Conservation (phyloP, 2,888 invertebrate genomes). For the Cryptocephalus moraei region DNA sequence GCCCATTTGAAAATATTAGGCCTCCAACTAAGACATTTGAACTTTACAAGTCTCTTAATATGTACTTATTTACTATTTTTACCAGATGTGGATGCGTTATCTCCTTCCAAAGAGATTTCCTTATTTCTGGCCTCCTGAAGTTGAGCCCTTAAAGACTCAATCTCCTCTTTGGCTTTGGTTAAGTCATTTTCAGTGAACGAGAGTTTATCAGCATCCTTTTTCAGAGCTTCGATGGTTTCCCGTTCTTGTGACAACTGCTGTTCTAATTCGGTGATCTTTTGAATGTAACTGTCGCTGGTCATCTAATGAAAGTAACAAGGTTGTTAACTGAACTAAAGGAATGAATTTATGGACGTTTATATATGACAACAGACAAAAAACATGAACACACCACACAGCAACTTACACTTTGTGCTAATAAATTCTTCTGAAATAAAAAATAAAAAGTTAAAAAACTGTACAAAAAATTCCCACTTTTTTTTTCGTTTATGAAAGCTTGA, state of each 20-base stretch:
- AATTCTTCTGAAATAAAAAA: constrained; percentile 36
- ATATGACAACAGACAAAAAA: neutral
- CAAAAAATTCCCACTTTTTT: neutral
- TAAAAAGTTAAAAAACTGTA: constrained; percentile 1
- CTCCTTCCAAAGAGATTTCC: constrained; percentile 21
- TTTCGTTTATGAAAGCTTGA: neutral
- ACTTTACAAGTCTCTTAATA: neutral
- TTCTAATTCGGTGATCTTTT: constrained; percentile 43
- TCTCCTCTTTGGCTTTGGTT: constrained; percentile 49
- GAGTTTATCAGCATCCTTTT: constrained; percentile 45
- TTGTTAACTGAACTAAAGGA: neutral
- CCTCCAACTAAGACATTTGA: neutral
- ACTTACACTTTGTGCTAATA: constrained; percentile 42
- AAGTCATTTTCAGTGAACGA: constrained; percentile 59
- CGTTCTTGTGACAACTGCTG: constrained; percentile 37
- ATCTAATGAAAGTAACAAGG: constrained; percentile 30
- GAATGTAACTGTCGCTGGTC: constrained; percentile 38
- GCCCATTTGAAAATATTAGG: neutral
- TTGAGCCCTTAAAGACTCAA: constrained; percentile 45
- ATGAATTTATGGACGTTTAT: neutral
- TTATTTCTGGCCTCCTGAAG: constrained; percentile 45
- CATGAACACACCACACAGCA: constrained; percentile 4
- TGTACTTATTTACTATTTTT: neutral
- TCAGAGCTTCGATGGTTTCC: constrained; percentile 38
- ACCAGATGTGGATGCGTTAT: constrained; percentile 18